phyloP scores from a whole-genome alignment of 2,888 invertebrate genomes.

The Dorcus hopei region DNA sequence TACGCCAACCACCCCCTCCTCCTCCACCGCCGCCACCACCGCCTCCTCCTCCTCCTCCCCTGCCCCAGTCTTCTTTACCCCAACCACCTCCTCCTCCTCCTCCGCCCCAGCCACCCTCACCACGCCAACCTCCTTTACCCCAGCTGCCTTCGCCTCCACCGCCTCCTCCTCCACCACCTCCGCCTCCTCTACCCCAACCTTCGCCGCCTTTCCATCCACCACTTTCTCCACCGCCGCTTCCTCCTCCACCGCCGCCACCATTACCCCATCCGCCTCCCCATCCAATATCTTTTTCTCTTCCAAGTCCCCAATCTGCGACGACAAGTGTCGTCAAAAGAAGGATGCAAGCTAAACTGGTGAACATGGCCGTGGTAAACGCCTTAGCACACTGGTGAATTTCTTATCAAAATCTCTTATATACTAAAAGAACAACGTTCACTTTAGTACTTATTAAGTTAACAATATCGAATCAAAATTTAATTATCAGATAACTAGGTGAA shows the following conservation, averaged over 20 bases:
- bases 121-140: background rate
- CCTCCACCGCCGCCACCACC: background rate
- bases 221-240: background rate
- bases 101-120: background rate
- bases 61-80: conserved; percentile 2
- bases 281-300: conserved; percentile 1
- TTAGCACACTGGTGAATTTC: conserved; percentile 4
- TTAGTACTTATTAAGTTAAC: no score
- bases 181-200: background rate
- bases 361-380: conserved; percentile 1
- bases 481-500: background rate
- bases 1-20: background rate
- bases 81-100: background rate
- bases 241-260: conserved; percentile 4
- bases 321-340: conserved; percentile 1
- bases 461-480: no score
- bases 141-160: background rate
- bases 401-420: conserved; percentile 5
- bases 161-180: background rate
- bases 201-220: background rate
- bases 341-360: conserved; percentile 5
- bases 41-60: background rate
- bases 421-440: background rate
- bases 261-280: conserved; percentile 1
- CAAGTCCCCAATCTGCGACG: conserved; percentile 5